Conservation (phyloP, 2,113 vertebrate species). For the Peromyscus maniculatus region DNA sequence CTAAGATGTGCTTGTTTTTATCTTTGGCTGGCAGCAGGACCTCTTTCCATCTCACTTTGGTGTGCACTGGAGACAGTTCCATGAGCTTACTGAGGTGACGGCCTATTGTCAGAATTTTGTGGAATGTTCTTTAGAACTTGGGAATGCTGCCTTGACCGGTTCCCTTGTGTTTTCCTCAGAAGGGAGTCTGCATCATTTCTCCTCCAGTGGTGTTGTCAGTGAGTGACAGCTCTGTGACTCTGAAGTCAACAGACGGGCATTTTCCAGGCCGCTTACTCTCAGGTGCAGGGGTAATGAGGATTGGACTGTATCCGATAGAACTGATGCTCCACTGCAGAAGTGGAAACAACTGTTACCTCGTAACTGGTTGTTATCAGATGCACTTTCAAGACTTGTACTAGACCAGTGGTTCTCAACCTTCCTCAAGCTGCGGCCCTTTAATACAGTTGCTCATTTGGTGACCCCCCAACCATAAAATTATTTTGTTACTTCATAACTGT, state of each 20-base stretch:
- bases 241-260: background rate
- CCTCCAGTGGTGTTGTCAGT: background rate
- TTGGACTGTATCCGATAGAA: background rate
- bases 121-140: constrained; percentile 34
- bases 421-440: background rate
- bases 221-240: background rate
- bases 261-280: constrained; percentile 21
- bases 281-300: background rate
- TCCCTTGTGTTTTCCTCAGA: constrained; percentile 56
- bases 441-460: background rate
- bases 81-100: background rate
- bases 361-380: background rate
- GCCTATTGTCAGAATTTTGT: constrained; percentile 28
- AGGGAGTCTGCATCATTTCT: background rate
- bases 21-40: background rate
- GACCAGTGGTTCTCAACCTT: background rate
- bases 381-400: constrained; percentile 53
- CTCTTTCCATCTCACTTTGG: background rate
- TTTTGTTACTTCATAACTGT: background rate
- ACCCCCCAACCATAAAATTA: background rate
- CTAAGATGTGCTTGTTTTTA: constrained; percentile 37
- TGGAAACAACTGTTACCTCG: background rate
- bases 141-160: background rate
- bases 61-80: background rate
- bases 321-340: background rate